Conservation (phyloP, 2,797 vertebrate genomes). For the Nyctalus aviator region DNA sequence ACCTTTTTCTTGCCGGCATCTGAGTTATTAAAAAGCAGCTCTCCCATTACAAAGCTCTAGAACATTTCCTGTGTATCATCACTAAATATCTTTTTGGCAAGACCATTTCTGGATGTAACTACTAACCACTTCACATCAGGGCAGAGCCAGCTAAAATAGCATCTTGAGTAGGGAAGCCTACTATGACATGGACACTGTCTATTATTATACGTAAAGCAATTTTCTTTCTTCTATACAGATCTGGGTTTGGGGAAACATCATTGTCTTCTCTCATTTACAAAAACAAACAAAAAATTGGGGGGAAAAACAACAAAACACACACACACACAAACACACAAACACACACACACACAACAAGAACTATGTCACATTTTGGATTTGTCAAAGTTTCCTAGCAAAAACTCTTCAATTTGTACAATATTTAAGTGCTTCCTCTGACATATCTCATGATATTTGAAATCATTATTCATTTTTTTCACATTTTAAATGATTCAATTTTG, state of each 20-base stretch:
- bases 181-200: neutral
- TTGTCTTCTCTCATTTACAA: conserved; percentile 34
- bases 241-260: neutral
- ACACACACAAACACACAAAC: no score
- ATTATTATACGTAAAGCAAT: conserved; percentile 2
- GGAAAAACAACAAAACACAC: no score
- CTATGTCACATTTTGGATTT: conserved; percentile 57
- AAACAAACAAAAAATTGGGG: no score
- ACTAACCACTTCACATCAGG: neutral
- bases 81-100: neutral
- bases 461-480: neutral
- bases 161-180: neutral
- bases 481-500: conserved; percentile 61
- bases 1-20: conserved; percentile 29
- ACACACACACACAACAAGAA: neutral
- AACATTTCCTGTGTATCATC: neutral
- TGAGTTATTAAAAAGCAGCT: conserved; percentile 20
- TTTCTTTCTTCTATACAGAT: neutral
- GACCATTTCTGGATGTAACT: neutral
- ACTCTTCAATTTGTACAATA: conserved; percentile 45
- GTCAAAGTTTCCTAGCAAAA: conserved; percentile 62
- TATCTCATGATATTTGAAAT: conserved; percentile 48
- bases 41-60: neutral
- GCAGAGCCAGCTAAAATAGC: neutral
- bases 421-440: conserved; percentile 61